phyloP scores from a whole-genome alignment of 1,140 invertebrate genomes.

The Scaptomyza graminum region DNA sequence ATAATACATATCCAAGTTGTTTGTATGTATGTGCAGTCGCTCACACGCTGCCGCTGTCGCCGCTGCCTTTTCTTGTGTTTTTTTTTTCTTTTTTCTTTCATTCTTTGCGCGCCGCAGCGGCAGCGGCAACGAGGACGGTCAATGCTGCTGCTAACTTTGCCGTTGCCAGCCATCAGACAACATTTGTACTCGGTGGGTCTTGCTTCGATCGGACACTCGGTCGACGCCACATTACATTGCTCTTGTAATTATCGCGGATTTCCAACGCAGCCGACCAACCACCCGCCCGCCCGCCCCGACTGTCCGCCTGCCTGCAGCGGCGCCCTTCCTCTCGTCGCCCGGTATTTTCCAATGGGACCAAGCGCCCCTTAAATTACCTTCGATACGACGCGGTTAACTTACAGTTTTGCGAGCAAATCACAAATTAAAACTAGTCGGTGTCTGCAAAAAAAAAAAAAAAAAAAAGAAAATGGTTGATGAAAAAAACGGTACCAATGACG shows the following conservation, averaged over 20 bases:
- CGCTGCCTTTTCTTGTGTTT: conserved; percentile 61
- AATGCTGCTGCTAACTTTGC: conserved; percentile 79
- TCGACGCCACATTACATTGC: conserved; percentile 31
- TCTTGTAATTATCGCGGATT: conserved; percentile 61
- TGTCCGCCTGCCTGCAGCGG: neutral
- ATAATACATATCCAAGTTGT: conserved; percentile 5
- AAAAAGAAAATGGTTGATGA: conserved; percentile 51
- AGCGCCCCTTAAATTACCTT: conserved; percentile 46
- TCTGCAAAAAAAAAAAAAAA: conserved; percentile 52
- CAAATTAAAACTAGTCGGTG: conserved; percentile 39
- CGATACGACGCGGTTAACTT: conserved; percentile 6
- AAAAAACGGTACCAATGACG: conserved; percentile 38
- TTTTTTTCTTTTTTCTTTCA: conserved; percentile 60
- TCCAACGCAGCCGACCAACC: neutral
- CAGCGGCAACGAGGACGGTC: conserved; percentile 66
- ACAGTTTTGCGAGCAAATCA: conserved; percentile 33
- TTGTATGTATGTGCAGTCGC: conserved; percentile 31
- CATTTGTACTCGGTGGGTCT: conserved; percentile 81
- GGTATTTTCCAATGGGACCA: conserved; percentile 16
- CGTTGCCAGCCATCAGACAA: conserved; percentile 79
- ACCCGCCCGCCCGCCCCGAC: conserved; percentile 6
- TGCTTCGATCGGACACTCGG: conserved; percentile 75
- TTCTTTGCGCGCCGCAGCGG: conserved; percentile 50
- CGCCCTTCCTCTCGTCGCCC: conserved; percentile 3
- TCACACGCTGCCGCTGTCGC: conserved; percentile 48